phyloP scores from a whole-genome alignment of 2,113 vertebrate species.

The Monopterus albus region DNA sequence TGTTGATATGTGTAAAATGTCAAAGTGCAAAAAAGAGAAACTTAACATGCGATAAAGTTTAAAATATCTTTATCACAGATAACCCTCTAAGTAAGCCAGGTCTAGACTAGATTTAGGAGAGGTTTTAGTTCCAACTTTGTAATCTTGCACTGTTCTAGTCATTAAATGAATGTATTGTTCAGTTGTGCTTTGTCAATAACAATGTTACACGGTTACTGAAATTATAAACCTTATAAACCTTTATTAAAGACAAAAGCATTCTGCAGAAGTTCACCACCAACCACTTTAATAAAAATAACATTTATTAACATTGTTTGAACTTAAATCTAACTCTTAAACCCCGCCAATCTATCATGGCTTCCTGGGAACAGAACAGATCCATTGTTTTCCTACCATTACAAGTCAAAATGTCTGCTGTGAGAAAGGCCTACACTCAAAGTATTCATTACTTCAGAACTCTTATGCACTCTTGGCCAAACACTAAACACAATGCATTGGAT shows the following conservation, averaged over 20 bases:
- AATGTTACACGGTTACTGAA: not conserved
- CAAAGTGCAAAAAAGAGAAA: not conserved
- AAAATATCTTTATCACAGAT: not conserved
- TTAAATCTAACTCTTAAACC: no score
- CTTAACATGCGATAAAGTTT: no score
- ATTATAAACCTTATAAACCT: constrained; percentile 27
- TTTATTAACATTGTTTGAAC: constrained; percentile 10
- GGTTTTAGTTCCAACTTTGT: not conserved
- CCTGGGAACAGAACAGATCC: not conserved
- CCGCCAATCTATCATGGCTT: no score
- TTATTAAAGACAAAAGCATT: constrained; percentile 36
- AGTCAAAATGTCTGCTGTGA: not conserved
- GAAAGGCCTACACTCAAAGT: not conserved
- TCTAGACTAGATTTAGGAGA: not conserved
- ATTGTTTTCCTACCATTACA: not conserved
- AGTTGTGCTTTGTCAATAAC: not conserved
- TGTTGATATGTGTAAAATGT: not conserved
- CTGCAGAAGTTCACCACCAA: not conserved
- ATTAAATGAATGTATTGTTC: not conserved
- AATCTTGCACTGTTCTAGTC: not conserved
- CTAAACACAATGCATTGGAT: no score
- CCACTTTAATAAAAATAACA: not conserved
- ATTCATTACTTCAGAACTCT: not conserved
- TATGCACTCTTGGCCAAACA: no score
- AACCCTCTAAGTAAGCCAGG: not conserved